These are phyloP conservation scores for Lasioglossum leucozonium DNA, from an alignment of 2,888 invertebrate species.

Conservation along the genomic window DNA sequence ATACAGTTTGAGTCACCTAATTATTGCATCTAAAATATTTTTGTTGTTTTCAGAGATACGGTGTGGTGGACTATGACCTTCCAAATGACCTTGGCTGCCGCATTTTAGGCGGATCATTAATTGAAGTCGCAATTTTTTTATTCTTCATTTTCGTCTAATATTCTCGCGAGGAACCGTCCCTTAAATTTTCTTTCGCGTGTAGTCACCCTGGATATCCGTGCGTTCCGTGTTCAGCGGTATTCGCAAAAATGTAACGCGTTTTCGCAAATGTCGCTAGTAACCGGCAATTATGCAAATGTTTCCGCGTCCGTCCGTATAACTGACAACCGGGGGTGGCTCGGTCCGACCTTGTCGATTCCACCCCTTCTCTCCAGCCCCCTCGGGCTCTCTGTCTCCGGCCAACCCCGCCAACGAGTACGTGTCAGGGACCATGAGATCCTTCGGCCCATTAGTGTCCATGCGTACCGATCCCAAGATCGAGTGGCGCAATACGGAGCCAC, in stretches of 20 bases:
- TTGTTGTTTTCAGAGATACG: no score
- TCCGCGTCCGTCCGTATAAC: slow-evolving; percentile 46
- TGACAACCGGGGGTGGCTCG: slow-evolving; percentile 30
- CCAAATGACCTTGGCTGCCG: no score
- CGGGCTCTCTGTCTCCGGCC: slow-evolving; percentile 40
- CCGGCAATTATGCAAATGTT: slow-evolving; percentile 58
- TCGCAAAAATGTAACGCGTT: neutral
- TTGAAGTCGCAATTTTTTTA: no score
- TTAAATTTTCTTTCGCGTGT: no score
- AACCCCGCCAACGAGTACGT: slow-evolving; percentile 67
- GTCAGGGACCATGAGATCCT: slow-evolving; percentile 72
- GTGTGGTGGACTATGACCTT: no score
- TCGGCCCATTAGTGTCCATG: slow-evolving; percentile 73
- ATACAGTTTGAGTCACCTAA: no score
- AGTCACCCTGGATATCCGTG: neutral
- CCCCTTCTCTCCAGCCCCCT: slow-evolving; percentile 25
- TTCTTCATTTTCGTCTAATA: no score
- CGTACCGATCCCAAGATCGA: slow-evolving; percentile 74
- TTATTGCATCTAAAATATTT: no score
- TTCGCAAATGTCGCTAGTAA: slow-evolving; percentile 18
- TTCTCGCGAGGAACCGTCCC: no score
- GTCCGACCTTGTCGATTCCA: slow-evolving; percentile 38
- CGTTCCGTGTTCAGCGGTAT: neutral
- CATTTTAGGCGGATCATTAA: no score
- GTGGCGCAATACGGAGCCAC: slow-evolving; percentile 70